Conservation (phyloP, 2,888 invertebrate species). For the Orthosia gracilis region DNA sequence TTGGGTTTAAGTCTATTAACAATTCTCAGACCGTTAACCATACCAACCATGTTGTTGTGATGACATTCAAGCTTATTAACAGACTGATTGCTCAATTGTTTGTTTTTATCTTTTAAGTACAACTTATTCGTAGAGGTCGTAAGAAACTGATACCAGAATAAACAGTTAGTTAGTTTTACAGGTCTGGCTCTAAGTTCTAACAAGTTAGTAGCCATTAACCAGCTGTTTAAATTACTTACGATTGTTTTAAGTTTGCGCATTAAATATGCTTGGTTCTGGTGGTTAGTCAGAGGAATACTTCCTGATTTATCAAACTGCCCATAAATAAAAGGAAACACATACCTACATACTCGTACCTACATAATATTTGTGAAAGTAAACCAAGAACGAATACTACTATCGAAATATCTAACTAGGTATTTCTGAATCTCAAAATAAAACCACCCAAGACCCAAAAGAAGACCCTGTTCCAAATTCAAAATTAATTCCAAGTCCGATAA, state of each 20-base stretch:
- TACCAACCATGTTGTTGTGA: background rate
- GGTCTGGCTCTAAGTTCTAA: conserved; percentile 2
- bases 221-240: conserved; percentile 26
- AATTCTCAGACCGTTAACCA: background rate
- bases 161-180: conserved; percentile 7
- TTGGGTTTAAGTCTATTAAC: background rate
- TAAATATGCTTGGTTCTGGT: conserved; percentile 7
- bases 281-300: background rate
- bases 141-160: background rate
- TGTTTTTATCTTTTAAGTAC: background rate
- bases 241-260: conserved; percentile 7
- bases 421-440: conserved; percentile 7
- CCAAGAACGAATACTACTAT: background rate
- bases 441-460: conserved; percentile 20
- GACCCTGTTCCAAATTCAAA: conserved; percentile 28
- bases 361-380: background rate
- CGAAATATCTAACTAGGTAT: background rate
- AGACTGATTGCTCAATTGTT: background rate
- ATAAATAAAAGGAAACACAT: background rate
- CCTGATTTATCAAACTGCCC: background rate
- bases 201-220: conserved; percentile 2
- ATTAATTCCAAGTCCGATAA: conserved; percentile 53
- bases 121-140: background rate
- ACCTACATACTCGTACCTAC: background rate
- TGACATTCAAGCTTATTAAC: conserved; percentile 1